Evolutionary conservation across 2,888 invertebrate species (phyloP), one percentile per base, ranked within the genome.

Genomic region (Rhamphomyia laevipes): DNA sequence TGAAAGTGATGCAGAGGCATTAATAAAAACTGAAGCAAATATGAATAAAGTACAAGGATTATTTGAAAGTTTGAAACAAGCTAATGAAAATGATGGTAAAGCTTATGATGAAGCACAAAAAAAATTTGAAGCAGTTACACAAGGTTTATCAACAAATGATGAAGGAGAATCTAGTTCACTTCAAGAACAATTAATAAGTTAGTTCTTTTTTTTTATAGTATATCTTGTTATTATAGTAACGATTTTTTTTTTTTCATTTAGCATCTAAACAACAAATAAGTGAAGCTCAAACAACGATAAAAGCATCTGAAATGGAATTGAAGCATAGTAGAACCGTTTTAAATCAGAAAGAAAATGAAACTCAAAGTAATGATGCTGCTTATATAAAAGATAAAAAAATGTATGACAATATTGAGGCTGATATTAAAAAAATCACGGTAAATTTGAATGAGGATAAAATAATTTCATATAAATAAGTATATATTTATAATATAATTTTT

Each of bases 111-210:
- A 74, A 33, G 89, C 93, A 0, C 86, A 91, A 69, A 80, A 80
- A 55, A 80, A 79, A 56, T 87, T 84, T 61, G 84, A 95, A 61
- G 91, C 91, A 17, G 79, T 93, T 38, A 86, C 83, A 61, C 77
- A 86, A 31, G 96, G 96, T 11, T 74, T 86, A 58, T 78, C 85
- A 38, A 82, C 86, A 46, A 85, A 82, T 56, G 86, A 82, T 16
- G 80, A 82, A 53, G 90, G 90, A 1, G 77, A 81, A 61, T 81
- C 87, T 7, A 85, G 86, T 33, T 87, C 94, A 1, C 73, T 96
- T 47, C 88, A 90, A 64, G 89, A 92, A 56, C 93, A 93, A 65
- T 76, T 95, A 17, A 92, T 92, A 66, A 79, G 85, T 85, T 62
- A 61, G 67, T 59, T 44, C n/a, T 33, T 21, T 31, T 21, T 21